phyloP scores from a whole-genome alignment of 2,113 vertebrate species.

The Protobothrops mucrosquamatus region DNA sequence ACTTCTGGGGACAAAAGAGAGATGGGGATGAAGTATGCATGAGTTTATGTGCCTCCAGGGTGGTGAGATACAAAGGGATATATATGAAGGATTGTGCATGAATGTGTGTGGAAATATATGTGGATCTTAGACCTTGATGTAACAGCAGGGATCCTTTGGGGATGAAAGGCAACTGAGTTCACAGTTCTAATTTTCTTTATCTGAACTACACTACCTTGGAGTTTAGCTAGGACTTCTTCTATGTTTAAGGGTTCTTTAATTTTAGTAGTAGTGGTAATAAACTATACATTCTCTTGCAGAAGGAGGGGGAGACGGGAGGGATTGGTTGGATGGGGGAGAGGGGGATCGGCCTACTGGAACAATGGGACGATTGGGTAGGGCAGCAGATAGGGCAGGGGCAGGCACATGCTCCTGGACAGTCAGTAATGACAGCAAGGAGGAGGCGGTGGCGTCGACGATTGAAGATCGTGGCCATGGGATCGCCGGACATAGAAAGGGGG shows the following conservation, averaged over 20 bases:
- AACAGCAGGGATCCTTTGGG: neutral
- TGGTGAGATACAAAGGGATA: neutral
- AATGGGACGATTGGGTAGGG: too few relatives aligned
- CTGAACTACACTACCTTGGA: neutral
- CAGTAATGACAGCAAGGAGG: too few relatives aligned
- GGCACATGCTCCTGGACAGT: too few relatives aligned
- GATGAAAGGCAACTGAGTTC: neutral
- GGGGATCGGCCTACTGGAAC: too few relatives aligned
- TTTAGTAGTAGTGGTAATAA: neutral
- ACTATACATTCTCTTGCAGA: neutral
- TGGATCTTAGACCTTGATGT: neutral
- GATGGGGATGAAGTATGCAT: neutral
- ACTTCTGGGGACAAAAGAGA: neutral
- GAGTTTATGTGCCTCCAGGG: neutral
- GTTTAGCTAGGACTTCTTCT: neutral
- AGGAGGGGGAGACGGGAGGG: too few relatives aligned
- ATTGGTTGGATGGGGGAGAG: too few relatives aligned
- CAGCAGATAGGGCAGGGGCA: too few relatives aligned
- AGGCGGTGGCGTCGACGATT: too few relatives aligned
- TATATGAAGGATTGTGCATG: neutral
- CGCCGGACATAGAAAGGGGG: too few relatives aligned
- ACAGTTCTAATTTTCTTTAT: neutral
- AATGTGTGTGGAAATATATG: neutral
- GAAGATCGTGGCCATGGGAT: too few relatives aligned
- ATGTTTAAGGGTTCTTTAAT: neutral